Evolutionary conservation across 2,888 invertebrate species (phyloP).

Genomic region (Euspilapteryx auroguttella): DNA sequence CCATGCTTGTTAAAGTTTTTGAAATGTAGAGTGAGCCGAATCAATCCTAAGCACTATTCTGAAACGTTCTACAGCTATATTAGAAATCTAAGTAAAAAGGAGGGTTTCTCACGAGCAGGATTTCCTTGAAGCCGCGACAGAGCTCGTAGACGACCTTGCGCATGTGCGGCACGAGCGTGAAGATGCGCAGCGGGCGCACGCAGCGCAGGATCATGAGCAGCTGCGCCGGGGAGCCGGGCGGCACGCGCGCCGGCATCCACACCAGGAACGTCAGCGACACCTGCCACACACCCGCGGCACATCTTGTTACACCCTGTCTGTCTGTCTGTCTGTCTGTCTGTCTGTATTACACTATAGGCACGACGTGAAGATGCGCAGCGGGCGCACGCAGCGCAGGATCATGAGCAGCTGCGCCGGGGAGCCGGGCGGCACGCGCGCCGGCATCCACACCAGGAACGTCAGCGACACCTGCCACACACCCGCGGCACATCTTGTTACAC

Average conservation of each 20-base stretch:
- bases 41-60: no score
- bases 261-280: conserved; percentile 92
- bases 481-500: no score
- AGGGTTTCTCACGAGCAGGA: conserved; percentile 94
- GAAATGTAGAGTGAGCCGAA: no score
- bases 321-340: no score
- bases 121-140: conserved; percentile 98
- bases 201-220: conserved; percentile 95
- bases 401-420: conserved; percentile 93
- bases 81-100: no score
- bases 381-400: conserved; percentile 95
- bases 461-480: conserved; percentile 97
- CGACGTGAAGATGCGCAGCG: conserved; percentile 95
- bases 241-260: conserved; percentile 94
- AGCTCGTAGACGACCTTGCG: conserved; percentile 98
- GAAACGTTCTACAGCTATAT: no score
- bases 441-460: conserved; percentile 97
- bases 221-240: conserved; percentile 92
- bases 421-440: conserved; percentile 86
- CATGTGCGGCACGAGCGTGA: conserved; percentile 98
- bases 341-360: no score
- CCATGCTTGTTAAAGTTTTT: no score
- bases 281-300: conserved; percentile 39
- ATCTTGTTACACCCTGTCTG: no score
- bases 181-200: conserved; percentile 93